Conservation (phyloP, 2,888 invertebrate species). For the Anthrax anthrax region DNA sequence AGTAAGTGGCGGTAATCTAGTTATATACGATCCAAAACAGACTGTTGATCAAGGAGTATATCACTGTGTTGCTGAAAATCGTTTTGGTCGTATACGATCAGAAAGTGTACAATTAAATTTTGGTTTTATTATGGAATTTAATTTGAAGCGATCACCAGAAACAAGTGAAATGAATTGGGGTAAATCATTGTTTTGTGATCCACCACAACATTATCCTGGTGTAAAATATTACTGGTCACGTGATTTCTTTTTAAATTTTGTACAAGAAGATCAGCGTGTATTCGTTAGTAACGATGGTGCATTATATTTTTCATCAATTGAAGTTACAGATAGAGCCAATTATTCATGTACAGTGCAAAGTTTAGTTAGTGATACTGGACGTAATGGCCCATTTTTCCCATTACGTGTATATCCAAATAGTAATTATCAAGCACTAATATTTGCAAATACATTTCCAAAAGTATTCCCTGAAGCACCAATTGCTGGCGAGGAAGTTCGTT, state of each 20-base stretch:
- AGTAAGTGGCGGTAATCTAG: slow-evolving; percentile 79
- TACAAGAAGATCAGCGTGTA: slow-evolving; percentile 81
- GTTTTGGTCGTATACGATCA: slow-evolving; percentile 75
- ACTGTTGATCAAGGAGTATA: slow-evolving; percentile 72
- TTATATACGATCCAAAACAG: slow-evolving; percentile 73
- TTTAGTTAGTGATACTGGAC: slow-evolving; percentile 69
- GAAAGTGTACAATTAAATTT: slow-evolving; percentile 78
- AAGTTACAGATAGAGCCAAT: slow-evolving; percentile 75
- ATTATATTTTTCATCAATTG: slow-evolving; percentile 85
- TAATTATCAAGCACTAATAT: slow-evolving; percentile 79
- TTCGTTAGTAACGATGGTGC: slow-evolving; percentile 92
- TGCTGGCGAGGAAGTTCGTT: slow-evolving; percentile 74
- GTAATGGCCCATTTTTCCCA: slow-evolving; percentile 80
- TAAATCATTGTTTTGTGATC: slow-evolving; percentile 81
- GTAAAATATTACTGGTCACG: slow-evolving; percentile 88
- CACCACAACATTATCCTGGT: slow-evolving; percentile 79
- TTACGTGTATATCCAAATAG: slow-evolving; percentile 72
- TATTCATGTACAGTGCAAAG: slow-evolving; percentile 89
- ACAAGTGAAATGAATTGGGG: slow-evolving; percentile 86
- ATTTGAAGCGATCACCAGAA: slow-evolving; percentile 70
- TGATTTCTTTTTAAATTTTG: slow-evolving; percentile 78
- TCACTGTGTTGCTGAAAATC: slow-evolving; percentile 83
- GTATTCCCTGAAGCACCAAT: slow-evolving; percentile 86
- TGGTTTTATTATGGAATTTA: slow-evolving; percentile 82
- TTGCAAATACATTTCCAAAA: slow-evolving; percentile 91